Percentiles rank a stretch among this genome's conserved stretches.
Evolutionary conservation across 2,888 invertebrate species (phyloP).

Genomic region (Pheosia tremula): DNA sequence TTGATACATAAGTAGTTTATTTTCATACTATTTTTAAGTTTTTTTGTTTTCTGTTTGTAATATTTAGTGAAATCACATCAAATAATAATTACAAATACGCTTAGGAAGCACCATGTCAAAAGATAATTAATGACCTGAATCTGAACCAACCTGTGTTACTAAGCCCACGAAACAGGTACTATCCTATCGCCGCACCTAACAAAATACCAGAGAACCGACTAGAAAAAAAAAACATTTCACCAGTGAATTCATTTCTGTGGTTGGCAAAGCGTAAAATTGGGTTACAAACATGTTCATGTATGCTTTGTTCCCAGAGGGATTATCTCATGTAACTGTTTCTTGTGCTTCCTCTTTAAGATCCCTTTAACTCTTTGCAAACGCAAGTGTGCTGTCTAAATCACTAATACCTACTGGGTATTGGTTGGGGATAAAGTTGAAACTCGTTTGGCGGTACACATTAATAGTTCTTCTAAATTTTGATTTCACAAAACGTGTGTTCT

Average conservation of each 20-base stretch:
- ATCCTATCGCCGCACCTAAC: not conserved
- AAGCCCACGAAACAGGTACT: too few species aligned
- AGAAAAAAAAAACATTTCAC: slow-evolving; percentile 54
- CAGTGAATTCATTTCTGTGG: slow-evolving; percentile 55
- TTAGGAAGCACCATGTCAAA: too few species aligned
- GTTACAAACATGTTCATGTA: slow-evolving; percentile 65
- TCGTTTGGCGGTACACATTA: not conserved
- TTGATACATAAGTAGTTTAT: too few species aligned
- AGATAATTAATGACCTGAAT: too few species aligned
- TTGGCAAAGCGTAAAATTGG: slow-evolving; percentile 73
- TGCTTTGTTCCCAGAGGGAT: slow-evolving; percentile 56
- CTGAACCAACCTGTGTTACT: too few species aligned
- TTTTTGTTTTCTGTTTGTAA: too few species aligned
- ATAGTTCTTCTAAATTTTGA: not conserved
- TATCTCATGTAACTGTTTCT: slow-evolving; percentile 51
- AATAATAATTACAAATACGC: too few species aligned
- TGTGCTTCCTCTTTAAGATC: slow-evolving; percentile 42
- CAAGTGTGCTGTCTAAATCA: slow-evolving; percentile 22
- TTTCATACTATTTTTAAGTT: too few species aligned
- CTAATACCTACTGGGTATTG: slow-evolving; percentile 25
- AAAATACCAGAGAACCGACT: slow-evolving; percentile 22
- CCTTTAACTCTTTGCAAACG: slow-evolving; percentile 32
- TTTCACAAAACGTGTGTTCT: too few species aligned
- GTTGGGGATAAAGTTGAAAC: slow-evolving; percentile 7
- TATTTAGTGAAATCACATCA: too few species aligned